Base-by-base conservation (phyloP, 2,113 vertebrate species). In the Nothocercus julius region DNA sequence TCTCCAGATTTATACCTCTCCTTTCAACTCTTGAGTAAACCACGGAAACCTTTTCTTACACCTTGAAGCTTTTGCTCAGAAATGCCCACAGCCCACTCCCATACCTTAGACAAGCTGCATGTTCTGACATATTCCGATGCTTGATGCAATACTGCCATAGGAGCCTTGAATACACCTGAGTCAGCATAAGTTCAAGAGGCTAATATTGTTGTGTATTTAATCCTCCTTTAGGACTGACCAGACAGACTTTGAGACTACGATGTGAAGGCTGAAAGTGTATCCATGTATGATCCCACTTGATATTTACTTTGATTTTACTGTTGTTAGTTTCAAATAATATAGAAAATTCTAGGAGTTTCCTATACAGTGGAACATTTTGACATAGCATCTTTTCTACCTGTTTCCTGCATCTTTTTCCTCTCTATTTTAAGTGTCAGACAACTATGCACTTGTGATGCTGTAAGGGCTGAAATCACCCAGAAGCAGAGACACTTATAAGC, bases 261-360 rank as follows among this genome's bases (percentile, higher is more conserved):
- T 40, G 64, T 67, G 87, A 96, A 96, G 75, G 70, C 85, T 89
- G 90, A 82, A 69, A 87, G 56, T 3, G 3, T 66, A 89, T 85
- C 89, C 42, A 6, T 45, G 76, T 68, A 54, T 78, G 80, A 96
- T 92, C 85, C 85, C 72, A 34, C 82, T 82, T 97, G 94, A 94
- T 91, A 96, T 97, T 97, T 96, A 91, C 92, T 96, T 94, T 94
- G 90, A 91, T 92, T 95, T 96, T 87, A 85, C 62, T 94, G 89
- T 85, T 95, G 93, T 94, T 69, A 87, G 49, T 74, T 96, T 78
- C 86, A 89, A 97, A 92, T 94, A 95, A 92, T 91, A 92, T 90
- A 56, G 70, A 90, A 85, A 86, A 85, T 56, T 38, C 27, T 59
- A 93, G 79, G 87, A 94, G 90, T 92, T 90, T 84, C 73, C 45